Evolutionary conservation across 2,113 vertebrate species (phyloP).

Genomic region (Microcebus tavaratra): DNA sequence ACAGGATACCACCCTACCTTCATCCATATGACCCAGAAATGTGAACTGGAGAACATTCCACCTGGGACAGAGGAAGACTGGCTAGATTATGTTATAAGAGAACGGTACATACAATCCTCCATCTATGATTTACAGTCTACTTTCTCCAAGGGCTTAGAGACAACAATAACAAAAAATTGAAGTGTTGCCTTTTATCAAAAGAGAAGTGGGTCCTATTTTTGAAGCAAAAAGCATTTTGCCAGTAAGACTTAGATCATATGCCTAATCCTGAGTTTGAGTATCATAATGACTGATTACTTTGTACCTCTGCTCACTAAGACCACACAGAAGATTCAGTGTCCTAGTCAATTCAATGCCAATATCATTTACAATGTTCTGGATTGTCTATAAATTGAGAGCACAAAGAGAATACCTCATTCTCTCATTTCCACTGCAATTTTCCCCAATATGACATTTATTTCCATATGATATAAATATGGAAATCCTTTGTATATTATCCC

Average conservation of each 20-base stretch:
- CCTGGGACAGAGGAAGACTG: not conserved
- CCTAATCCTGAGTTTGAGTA: not conserved
- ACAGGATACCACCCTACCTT: not conserved
- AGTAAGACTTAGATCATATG: not conserved
- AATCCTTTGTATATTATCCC: not conserved
- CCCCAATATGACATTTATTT: not conserved
- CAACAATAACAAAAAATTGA: conserved; percentile 9
- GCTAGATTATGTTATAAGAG: not conserved
- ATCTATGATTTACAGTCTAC: not conserved
- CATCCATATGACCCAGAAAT: not conserved
- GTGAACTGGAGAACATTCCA: not conserved
- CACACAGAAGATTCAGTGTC: not conserved
- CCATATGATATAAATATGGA: not conserved
- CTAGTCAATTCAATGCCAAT: not conserved
- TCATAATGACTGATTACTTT: not conserved
- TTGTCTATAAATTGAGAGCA: not conserved
- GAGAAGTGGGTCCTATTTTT: not conserved
- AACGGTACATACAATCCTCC: not conserved
- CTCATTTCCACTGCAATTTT: not conserved
- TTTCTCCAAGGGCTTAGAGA: not conserved
- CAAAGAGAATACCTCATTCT: not conserved
- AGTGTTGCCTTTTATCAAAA: not conserved
- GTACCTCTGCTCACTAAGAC: not conserved
- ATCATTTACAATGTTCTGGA: not conserved
- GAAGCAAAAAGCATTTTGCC: not conserved